Evolutionary conservation across 1,140 invertebrate genomes (phyloP), one percentile per base, ranked within the genome.

Genomic region (Drosophila rhopaloa): DNA sequence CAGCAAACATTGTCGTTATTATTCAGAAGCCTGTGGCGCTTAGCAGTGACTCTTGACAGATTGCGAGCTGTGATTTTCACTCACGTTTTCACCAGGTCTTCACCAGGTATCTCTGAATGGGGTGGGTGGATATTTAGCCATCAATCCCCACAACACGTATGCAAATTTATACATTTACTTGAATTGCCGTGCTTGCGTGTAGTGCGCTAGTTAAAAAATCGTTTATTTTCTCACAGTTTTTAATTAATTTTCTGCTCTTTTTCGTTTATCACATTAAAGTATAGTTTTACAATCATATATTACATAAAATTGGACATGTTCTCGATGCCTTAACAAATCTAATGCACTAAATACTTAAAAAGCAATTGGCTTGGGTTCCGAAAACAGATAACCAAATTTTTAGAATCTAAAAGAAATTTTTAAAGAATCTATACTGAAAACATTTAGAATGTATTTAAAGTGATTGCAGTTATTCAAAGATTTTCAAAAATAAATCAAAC

Each of bases 1-100:
- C 90, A 90, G 81, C 72, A 88, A 88, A 91, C 90, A 91, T 85
- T 88, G 84, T 88, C 84, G 84, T 88, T 89, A 88, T 81, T 86
- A 89, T 88, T 89, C 83, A 89, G 65, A 51, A 41, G 67, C 82
- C 76, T 72, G 60, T 66, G 80, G 58, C 66, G 68, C 40, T 70
- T 68, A 72, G 66, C 51, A 67, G 57, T 67, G 84, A 89, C 51
- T 80, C 72, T 29, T 78, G 68, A 58, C 79, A 89, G 84, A 89
- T 83, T 88, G 81, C 66, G 51, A 37, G 50, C 37, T 47, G 3
- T 19, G 50, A 47, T 76, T 67, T 41, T 56, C 48, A 37, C 24
- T 57, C 32, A 32, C 43, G n/a, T 32, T 35, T 38, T 37, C 29
- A 58, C 8, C 27, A 50, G 24, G 41, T 46, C 4, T 40, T 8